A percentile compares a stretch with the other conserved stretches of the same genome.
Evolutionary conservation across 2,797 vertebrate genomes (phyloP).

Genomic region (Coluber constrictor): DNA sequence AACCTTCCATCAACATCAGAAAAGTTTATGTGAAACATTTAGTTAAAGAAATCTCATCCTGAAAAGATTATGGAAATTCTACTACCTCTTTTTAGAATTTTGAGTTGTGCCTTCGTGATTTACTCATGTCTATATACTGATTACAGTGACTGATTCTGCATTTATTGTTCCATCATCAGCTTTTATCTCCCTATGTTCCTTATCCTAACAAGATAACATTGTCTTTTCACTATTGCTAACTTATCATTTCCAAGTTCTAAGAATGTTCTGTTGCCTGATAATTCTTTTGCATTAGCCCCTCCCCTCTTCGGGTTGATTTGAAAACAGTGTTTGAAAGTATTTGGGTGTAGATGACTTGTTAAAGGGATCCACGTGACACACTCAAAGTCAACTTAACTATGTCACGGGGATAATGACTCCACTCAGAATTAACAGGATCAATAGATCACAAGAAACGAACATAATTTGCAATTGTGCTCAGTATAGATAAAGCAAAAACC

Average conservation of each 20-base stretch:
- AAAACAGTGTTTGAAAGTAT: background rate
- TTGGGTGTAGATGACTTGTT: background rate
- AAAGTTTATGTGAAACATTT: background rate
- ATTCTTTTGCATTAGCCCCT: background rate
- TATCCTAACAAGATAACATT: conserved; percentile 1
- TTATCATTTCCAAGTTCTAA: background rate
- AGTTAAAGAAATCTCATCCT: conserved; percentile 4
- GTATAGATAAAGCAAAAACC: background rate
- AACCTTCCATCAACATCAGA: background rate
- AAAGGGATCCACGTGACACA: background rate
- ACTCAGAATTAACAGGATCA: background rate
- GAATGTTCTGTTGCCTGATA: background rate
- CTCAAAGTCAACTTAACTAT: background rate
- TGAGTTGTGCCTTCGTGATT: background rate
- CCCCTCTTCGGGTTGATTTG: background rate
- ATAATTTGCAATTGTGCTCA: background rate
- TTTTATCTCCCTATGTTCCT: background rate
- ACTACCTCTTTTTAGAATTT: background rate
- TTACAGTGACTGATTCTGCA: background rate
- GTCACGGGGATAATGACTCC: background rate
- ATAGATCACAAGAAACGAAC: background rate
- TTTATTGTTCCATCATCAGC: background rate
- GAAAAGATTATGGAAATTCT: background rate
- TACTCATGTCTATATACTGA: background rate
- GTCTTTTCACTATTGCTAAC: background rate